A percentile compares a stretch with the other conserved stretches of the same genome.
Conservation (phyloP, 2,113 vertebrate species). For the Peromyscus leucopus region DNA sequence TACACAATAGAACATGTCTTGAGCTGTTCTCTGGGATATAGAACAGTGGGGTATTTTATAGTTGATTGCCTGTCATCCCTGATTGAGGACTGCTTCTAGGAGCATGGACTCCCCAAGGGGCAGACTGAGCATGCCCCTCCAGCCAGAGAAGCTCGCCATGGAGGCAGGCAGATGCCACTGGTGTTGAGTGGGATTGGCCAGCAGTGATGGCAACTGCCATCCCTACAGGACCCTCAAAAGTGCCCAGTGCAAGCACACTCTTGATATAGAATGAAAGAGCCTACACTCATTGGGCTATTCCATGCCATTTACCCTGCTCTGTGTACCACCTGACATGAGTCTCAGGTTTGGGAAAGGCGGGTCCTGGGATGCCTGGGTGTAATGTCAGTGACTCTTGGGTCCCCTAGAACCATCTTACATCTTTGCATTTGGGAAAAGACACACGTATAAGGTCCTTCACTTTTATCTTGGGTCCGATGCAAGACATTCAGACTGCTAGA, state of each 20-base stretch:
- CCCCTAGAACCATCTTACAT: background rate
- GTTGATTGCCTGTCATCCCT: background rate
- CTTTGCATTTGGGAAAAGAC: background rate
- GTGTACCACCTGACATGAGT: background rate
- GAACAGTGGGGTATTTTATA: background rate
- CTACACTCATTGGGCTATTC: too few relatives aligned
- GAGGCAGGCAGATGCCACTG: background rate
- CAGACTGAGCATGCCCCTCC: background rate
- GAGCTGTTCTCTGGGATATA: too few relatives aligned
- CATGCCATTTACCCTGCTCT: background rate
- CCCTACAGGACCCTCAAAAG: rapidly evolving
- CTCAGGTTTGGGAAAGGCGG: background rate
- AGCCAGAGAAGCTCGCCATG: background rate
- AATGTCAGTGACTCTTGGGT: background rate
- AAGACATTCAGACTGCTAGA: background rate
- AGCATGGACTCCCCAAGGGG: rapidly evolving
- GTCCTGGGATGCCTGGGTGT: background rate
- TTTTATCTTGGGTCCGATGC: background rate
- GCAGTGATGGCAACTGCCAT: rapidly evolving
- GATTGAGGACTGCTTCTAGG: background rate
- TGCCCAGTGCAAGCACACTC: rapidly evolving
- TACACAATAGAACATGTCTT: background rate
- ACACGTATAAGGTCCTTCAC: background rate
- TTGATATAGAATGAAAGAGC: background rate
- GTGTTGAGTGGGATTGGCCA: background rate